Conservation (phyloP, 2,113 vertebrate species). For the human (Homo sapiens) region GRCh38 chr7:89666001-89666500, state of each 20-base stretch:
- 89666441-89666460: background rate
- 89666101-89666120: slow-evolving; percentile 16
- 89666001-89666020: slow-evolving; percentile 64
- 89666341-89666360: background rate
- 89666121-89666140: background rate
- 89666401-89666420: background rate
- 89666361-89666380: background rate
- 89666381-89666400: background rate
- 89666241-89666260: background rate
- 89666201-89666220: background rate
- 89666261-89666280: background rate
- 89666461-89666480: background rate
- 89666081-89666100: slow-evolving; percentile 1
- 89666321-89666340: background rate
- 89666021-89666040: slow-evolving; percentile 64
- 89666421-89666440: background rate
- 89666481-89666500: background rate
- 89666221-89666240: background rate
- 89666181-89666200: slow-evolving; percentile 19
- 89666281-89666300: background rate
- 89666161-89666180: slow-evolving; percentile 63
- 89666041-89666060: slow-evolving; percentile 50
- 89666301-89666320: background rate
- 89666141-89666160: background rate
- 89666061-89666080: slow-evolving; percentile 40